These are phyloP conservation scores for Oscheius sp. DNA, from an alignment of 2,888 invertebrate species.

Conservation along the genomic window DNA sequence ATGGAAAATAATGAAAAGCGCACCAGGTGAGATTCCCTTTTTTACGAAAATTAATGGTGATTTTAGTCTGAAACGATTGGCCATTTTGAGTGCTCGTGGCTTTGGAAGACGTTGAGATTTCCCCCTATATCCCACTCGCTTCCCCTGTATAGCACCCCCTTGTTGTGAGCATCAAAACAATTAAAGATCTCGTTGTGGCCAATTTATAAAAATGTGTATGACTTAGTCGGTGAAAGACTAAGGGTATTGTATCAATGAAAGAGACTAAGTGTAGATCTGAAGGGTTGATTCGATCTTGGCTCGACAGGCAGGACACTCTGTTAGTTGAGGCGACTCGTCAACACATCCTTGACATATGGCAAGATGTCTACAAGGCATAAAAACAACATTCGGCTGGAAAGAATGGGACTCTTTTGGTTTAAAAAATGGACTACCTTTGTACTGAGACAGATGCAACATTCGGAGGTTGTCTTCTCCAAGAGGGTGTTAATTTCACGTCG, in stretches of 20 bases:
- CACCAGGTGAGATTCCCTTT: conserved; percentile 13
- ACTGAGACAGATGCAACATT: conserved; percentile 54
- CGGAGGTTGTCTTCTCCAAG: conserved; percentile 47
- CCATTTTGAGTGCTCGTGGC: conserved; percentile 33
- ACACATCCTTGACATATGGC: conserved; percentile 50
- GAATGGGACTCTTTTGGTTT: not conserved
- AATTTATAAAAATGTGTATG: conserved; percentile 19
- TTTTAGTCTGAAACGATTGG: conserved; percentile 32
- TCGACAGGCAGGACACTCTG: conserved; percentile 55
- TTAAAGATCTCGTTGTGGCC: conserved; percentile 16
- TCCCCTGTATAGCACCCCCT: conserved; percentile 15
- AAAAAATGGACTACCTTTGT: conserved; percentile 38
- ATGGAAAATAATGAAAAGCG: conserved; percentile 31
- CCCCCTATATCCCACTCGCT: not conserved
- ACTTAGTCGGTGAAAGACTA: conserved; percentile 34
- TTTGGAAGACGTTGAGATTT: conserved; percentile 30
- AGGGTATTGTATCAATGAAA: conserved; percentile 8
- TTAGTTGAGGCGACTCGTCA: conserved; percentile 41
- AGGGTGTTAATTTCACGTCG: conserved; percentile 46
- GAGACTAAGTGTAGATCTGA: conserved; percentile 31
- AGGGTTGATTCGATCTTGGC: conserved; percentile 36
- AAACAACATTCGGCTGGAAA: conserved; percentile 53
- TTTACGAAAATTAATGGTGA: not conserved
- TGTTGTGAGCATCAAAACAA: conserved; percentile 33
- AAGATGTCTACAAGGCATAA: conserved; percentile 55